Evolutionary conservation across 35 echinoderm and acorn worm genomes (phyloP), one percentile per base, ranked within the genome.

Genomic region (Lytechinus pictus): DNA sequence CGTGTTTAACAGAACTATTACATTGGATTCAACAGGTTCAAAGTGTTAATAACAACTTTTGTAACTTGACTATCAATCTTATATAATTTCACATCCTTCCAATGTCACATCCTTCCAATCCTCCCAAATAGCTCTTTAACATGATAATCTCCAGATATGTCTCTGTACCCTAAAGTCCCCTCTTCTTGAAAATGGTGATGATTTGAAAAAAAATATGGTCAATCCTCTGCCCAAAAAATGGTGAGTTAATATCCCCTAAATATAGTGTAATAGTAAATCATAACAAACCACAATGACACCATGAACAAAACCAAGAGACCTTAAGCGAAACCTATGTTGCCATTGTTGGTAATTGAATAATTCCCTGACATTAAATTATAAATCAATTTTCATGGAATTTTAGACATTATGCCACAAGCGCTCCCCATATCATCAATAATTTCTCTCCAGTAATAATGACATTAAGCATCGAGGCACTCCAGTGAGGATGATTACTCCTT

Each of bases 351-450:
- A 79, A 79, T 79, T 79, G 66, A 79, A 79, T 79, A 79, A 79
- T 79, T 79, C 66, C 66, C 66, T 79, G 66, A 79, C 66, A 79
- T 79, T 79, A 79, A 79, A 79, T 79, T 79, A 79, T 79, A 79
- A 24, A 79, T 79, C 66, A 24, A 79, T 79, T 24, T 79, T 79
- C 66, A 79, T 24, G 66, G 66, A 79, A 79, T 79, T 24, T 16
- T 79, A 79, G 66, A 79, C 66, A 79, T 79, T 79, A 79, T 79
- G 66, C 19, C 66, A 79, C 19, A 79, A 79, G 66, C 19, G 66
- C 19, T 79, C 66, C 66, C 66, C 66, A 0, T 79, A 79, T 79
- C 8, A 79, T 24, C 66, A 79, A 79, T 79, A 79, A 79, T 79
- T 79, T 24, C 21, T 24, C 16, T n/a, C 66, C 21, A 5, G 16